Conservation (phyloP, 2,888 invertebrate genomes). For the Drosophila anomelani region DNA sequence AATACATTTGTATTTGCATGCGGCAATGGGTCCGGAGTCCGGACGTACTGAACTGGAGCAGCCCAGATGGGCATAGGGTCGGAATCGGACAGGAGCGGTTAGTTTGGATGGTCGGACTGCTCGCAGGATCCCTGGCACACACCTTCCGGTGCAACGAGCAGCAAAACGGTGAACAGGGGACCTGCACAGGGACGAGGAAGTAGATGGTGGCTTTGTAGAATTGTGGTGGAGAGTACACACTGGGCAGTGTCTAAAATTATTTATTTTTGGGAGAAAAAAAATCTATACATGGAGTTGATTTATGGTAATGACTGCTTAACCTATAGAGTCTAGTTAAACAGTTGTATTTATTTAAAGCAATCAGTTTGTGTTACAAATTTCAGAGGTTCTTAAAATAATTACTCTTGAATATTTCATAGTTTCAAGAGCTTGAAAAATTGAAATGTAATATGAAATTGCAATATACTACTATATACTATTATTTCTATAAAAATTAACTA, state of each 20-base stretch:
- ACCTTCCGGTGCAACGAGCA: conserved; percentile 76
- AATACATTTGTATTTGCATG: conserved; percentile 81
- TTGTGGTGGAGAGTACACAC: background rate
- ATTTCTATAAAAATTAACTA: background rate
- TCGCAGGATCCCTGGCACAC: conserved; percentile 70
- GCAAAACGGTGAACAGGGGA: conserved; percentile 42
- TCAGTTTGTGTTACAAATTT: background rate
- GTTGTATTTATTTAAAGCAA: conserved; percentile 2
- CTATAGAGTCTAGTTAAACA: conserved; percentile 24
- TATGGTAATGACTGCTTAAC: conserved; percentile 31
- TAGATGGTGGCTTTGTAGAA: background rate
- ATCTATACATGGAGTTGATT: conserved; percentile 19
- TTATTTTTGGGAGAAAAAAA: conserved; percentile 34
- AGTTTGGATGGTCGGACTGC: conserved; percentile 38
- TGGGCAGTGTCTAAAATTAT: conserved; percentile 22
- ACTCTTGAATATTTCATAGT: background rate
- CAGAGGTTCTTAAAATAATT: background rate
- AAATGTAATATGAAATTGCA: too few species aligned
- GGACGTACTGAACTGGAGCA: conserved; percentile 61
- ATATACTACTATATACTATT: too few species aligned
- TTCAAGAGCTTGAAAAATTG: background rate
- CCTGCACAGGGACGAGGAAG: background rate
- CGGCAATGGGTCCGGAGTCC: conserved; percentile 77
- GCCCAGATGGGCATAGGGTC: conserved; percentile 39
- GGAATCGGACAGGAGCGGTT: conserved; percentile 43